Base-by-base conservation (phyloP, 1,140 invertebrate genomes). In the Heliconius congener region DNA sequence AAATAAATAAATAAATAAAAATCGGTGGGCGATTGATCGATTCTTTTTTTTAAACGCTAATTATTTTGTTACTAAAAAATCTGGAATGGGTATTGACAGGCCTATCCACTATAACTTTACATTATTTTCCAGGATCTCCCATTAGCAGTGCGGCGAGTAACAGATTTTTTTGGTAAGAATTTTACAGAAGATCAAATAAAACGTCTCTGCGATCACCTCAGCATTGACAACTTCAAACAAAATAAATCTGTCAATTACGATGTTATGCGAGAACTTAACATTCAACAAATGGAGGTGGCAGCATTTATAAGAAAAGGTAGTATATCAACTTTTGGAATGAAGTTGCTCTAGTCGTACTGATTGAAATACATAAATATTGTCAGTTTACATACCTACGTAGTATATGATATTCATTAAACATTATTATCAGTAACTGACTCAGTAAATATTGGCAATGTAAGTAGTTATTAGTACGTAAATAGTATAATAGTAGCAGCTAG, bases 171-270 rank as follows among this genome's bases (percentile, higher is more conserved):
- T 1, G 94, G 91, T 34, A 96, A 96, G 85, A 82, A 88, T 1
- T 95, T 96, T 13, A 95, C 88, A 1, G 87, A 95, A 0, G 94
- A 95, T 19, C 85, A 97, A 85, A 84, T 97, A 2, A 78, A 86
- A 2, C 91, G 92, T 55, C 90, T 97, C 3, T 91, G 93, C 11
- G 89, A 96, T 42, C 96, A 97, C 85, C 95, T 97, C 27, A 95
- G 96, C 83, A 97, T 98, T 82, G 94, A 96, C 30, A 97, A 96
- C 84, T 98, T 98, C 89, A 96, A 96, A 77, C 95, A 96, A 8
- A 98, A 98, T 93, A 94, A 95, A 71, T 96, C 96, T n/a, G 95
- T 97, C 0, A 97, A 97, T 89, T 95, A 92, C 77, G 95, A 96
- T 60, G 94, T 96, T 76, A 95, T 97, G 82, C 95, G 94, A 77